These are phyloP conservation scores for Atta texana DNA, from an alignment of 1,140 invertebrate genomes.

Conservation along the genomic window DNA sequence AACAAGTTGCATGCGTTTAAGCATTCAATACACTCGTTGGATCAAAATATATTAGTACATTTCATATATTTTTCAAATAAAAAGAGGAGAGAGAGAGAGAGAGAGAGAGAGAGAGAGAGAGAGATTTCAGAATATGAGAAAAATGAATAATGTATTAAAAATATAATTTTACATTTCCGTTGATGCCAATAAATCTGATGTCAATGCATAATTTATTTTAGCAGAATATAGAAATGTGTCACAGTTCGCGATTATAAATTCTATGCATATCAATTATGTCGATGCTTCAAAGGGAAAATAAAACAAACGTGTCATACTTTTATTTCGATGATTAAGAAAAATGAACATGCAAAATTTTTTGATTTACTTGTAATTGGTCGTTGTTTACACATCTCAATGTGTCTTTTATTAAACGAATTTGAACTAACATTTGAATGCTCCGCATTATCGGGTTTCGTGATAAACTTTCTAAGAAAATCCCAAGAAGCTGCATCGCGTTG, in stretches of 20 bases:
- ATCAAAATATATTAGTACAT: neutral
- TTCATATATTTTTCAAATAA: neutral
- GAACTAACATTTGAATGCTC: neutral
- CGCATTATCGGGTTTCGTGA: slow-evolving; percentile 50
- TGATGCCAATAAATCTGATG: slow-evolving; percentile 23
- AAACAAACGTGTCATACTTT: neutral
- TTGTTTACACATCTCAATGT: neutral
- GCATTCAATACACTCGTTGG: neutral
- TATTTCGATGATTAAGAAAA: slow-evolving; percentile 4
- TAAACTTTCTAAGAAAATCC: slow-evolving; percentile 55
- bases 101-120: no score
- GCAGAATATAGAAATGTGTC: neutral
- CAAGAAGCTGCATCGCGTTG: neutral
- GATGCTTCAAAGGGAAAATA: neutral
- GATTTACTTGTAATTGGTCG: neutral
- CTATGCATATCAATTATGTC: slow-evolving; percentile 35
- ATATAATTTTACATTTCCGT: neutral
- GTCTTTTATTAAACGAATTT: slow-evolving; percentile 10
- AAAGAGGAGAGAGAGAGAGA: neutral
- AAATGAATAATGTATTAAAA: slow-evolving; percentile 10
- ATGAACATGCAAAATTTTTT: neutral
- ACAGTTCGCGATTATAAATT: slow-evolving; percentile 8
- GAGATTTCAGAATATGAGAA: neutral
- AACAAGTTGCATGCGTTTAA: slow-evolving; percentile 9
- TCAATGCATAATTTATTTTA: slow-evolving; percentile 20